Percentiles rank a stretch among this genome's conserved stretches.
phyloP scores from a whole-genome alignment of 2,888 invertebrate genomes.

The Stenodema calcarata region DNA sequence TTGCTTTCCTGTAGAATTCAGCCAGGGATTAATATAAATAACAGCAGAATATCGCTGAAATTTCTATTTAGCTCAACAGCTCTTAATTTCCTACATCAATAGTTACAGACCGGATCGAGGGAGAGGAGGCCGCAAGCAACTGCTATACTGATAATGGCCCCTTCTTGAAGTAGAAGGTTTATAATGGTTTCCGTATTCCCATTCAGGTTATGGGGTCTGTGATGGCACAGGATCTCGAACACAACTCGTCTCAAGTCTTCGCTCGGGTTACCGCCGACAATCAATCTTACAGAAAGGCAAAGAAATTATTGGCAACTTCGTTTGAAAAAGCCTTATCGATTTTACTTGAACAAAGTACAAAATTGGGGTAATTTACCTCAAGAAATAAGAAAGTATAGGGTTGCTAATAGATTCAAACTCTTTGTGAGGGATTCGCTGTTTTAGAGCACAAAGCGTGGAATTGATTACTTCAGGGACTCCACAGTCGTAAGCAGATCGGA shows the following conservation, averaged over 20 bases:
- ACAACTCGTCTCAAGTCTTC: constrained; percentile 28
- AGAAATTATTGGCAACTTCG: too few species aligned
- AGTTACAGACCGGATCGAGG: constrained; percentile 14
- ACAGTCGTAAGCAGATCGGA: constrained; percentile 36
- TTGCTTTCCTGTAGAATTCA: constrained; percentile 21
- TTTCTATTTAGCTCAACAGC: too few species aligned
- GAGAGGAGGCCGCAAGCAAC: constrained; percentile 30
- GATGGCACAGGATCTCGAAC: constrained; percentile 38
- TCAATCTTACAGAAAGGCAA: too few species aligned
- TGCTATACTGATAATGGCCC: constrained; percentile 28
- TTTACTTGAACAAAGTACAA: too few species aligned
- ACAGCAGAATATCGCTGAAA: too few species aligned
- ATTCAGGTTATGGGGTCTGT: constrained; percentile 34
- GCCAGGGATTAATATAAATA: too few species aligned
- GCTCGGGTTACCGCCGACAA: not conserved
- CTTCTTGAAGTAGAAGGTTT: not conserved
- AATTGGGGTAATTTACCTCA: constrained; percentile 29
- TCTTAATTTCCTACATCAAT: too few species aligned
- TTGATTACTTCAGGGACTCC: constrained; percentile 44
- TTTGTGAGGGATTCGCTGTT: constrained; percentile 19
- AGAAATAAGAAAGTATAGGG: constrained; percentile 30
- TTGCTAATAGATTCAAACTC: constrained; percentile 52
- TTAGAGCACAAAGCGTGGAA: constrained; percentile 41
- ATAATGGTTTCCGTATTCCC: not conserved
- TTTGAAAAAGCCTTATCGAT: too few species aligned